These are phyloP conservation scores for Tretioscincus oriximinensis DNA, from an alignment of 2,113 vertebrate genomes.

Conservation along the genomic window DNA sequence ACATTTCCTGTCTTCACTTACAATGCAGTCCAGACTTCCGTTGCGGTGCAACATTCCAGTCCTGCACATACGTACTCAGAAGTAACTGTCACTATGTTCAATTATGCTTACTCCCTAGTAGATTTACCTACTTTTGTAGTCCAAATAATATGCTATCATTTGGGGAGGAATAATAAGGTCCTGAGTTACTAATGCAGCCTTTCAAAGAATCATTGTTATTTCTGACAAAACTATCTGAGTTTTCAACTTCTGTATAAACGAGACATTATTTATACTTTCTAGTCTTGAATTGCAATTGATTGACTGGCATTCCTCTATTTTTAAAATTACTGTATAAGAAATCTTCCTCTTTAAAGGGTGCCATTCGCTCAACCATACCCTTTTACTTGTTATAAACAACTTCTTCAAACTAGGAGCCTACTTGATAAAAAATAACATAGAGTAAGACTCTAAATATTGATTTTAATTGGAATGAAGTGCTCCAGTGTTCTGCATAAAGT, in stretches of 20 bases:
- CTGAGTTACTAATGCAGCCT: neutral
- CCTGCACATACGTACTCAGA: neutral
- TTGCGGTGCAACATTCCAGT: neutral
- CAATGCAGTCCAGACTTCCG: neutral
- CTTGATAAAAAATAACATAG: conserved; percentile 67
- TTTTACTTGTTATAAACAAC: conserved; percentile 66
- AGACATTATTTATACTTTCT: conserved; percentile 1
- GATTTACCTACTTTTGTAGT: fast-evolving
- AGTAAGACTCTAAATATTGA: conserved; percentile 77
- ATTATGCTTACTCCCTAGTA: neutral
- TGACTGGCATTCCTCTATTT: neutral
- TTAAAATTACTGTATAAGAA: conserved; percentile 9
- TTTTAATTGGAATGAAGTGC: conserved; percentile 92
- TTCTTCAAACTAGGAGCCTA: conserved; percentile 52
- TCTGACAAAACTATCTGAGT: conserved; percentile 14
- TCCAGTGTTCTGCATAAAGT: conserved; percentile 85
- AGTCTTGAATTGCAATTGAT: neutral
- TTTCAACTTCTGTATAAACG: neutral
- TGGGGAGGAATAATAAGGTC: too few relatives aligned
- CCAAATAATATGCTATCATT: neutral
- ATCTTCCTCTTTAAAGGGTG: conserved; percentile 36
- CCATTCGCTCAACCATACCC: conserved; percentile 53
- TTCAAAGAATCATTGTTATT: neutral
- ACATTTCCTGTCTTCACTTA: too few relatives aligned
- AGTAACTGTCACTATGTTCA: neutral